A percentile compares a stretch with the other conserved stretches of the same genome.
phyloP scores from a whole-genome alignment of 2,797 vertebrate species.

The Sternarchorhynchus goeldii region DNA sequence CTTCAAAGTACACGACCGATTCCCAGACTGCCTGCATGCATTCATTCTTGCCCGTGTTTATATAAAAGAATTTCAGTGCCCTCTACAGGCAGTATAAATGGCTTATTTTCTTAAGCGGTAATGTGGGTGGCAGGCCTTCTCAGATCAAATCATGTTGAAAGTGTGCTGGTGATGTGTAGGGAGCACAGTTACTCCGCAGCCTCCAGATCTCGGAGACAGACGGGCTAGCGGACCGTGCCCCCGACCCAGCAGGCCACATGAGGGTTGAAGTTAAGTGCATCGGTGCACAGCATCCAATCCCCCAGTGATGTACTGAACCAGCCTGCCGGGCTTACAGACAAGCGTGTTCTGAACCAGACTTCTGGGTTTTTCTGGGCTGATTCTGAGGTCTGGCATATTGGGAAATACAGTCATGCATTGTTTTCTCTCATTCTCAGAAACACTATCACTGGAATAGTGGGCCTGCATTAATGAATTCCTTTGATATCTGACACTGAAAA shows the following conservation, averaged over 20 bases:
- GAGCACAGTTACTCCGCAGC: neutral
- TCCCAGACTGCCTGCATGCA: slow-evolving; percentile 52
- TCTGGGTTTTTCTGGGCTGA: slow-evolving; percentile 12
- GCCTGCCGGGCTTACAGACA: slow-evolving; percentile 31
- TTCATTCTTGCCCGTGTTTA: neutral
- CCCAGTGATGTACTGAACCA: slow-evolving; percentile 53
- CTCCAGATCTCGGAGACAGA: neutral
- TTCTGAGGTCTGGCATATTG: slow-evolving; percentile 47
- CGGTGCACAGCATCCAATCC: slow-evolving; percentile 37
- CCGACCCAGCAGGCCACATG: neutral
- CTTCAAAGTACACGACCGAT: slow-evolving; percentile 61
- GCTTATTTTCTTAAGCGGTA: neutral
- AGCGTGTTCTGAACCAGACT: slow-evolving; percentile 49
- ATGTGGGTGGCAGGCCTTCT: neutral
- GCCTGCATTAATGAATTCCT: slow-evolving; percentile 29
- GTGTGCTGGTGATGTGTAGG: too few relatives aligned
- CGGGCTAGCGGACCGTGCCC: too few relatives aligned
- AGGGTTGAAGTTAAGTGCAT: slow-evolving; percentile 19
- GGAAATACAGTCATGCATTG: slow-evolving; percentile 43
- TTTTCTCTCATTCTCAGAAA: slow-evolving; percentile 46
- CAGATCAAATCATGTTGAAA: neutral
- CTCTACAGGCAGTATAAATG: slow-evolving; percentile 38
- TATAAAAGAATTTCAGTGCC: slow-evolving; percentile 41
- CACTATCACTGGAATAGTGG: slow-evolving; percentile 20
- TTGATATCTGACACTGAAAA: slow-evolving; percentile 47